phyloP scores from a whole-genome alignment of 2,797 vertebrate genomes.

The Pachyuromys duprasi region DNA sequence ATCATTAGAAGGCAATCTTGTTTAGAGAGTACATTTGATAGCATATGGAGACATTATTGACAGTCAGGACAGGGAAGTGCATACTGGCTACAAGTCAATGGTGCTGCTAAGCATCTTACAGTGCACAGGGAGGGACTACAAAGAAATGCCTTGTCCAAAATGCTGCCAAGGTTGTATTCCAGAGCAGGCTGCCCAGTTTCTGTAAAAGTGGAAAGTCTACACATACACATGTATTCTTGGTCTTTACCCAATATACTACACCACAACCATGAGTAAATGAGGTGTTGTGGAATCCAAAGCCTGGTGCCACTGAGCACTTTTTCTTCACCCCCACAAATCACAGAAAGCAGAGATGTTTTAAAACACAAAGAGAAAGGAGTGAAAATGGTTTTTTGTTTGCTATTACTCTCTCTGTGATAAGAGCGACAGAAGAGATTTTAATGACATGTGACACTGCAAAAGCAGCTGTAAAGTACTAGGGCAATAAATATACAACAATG shows the following conservation, averaged over 20 bases:
- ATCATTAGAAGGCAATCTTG: neutral
- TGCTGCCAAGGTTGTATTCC: neutral
- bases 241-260: neutral
- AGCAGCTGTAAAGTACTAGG: neutral
- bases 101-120: neutral
- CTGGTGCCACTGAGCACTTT: neutral
- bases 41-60: neutral
- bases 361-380: neutral
- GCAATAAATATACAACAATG: constrained; percentile 20
- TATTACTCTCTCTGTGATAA: neutral
- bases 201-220: neutral
- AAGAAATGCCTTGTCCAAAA: neutral
- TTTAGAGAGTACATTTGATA: neutral
- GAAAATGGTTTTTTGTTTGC: constrained; percentile 30
- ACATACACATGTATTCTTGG: neutral
- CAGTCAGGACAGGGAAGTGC: neutral
- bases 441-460: neutral
- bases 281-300: neutral
- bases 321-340: constrained; percentile 28
- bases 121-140: neutral
- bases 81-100: neutral
- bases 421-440: neutral
- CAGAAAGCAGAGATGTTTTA: neutral
- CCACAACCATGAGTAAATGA: neutral
- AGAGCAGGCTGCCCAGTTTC: neutral